Percentiles rank a stretch among this genome's conserved stretches.
Conservation (phyloP, 2,797 vertebrate genomes). For the Enteromius thamalakanensis region DNA sequence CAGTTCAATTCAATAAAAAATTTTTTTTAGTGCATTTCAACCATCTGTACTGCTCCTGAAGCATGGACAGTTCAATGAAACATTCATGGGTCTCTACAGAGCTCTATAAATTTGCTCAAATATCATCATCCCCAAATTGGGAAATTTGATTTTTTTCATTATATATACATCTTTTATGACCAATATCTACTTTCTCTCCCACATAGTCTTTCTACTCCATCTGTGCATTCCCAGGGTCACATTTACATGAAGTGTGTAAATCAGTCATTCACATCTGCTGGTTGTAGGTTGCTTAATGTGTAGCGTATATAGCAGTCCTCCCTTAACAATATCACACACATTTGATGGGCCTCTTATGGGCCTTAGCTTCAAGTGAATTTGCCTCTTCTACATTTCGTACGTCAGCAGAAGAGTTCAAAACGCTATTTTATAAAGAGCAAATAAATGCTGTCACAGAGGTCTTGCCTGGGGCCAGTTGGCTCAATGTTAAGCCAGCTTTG, state of each 20-base stretch:
- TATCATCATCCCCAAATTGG: not conserved
- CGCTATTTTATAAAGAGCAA: constrained; percentile 43
- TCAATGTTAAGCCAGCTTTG: constrained; percentile 47
- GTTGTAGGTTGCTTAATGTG: constrained; percentile 17
- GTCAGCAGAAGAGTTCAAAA: constrained; percentile 19
- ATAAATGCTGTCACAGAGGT: constrained; percentile 40
- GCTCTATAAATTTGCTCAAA: not conserved
- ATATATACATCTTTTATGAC: not conserved
- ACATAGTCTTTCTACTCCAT: not conserved
- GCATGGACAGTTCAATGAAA: not conserved
- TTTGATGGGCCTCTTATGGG: constrained; percentile 5
- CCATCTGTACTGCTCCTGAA: constrained; percentile 1
- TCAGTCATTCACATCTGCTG: constrained; percentile 34
- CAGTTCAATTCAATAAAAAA: not conserved
- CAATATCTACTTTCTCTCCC: not conserved
- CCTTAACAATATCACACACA: not conserved
- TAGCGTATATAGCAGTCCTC: not conserved
- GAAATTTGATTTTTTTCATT: not conserved
- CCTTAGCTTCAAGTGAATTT: no score
- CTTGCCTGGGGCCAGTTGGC: constrained; percentile 41
- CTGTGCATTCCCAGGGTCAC: constrained; percentile 7
- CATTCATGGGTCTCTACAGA: constrained; percentile 13
- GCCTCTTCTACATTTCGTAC: constrained; percentile 15
- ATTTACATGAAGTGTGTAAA: constrained; percentile 5
- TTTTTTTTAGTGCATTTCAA: not conserved